A percentile compares a stretch with the other conserved stretches of the same genome.
Evolutionary conservation across 2,797 vertebrate genomes (phyloP).

Genomic region (Bradypodion ventrale): DNA sequence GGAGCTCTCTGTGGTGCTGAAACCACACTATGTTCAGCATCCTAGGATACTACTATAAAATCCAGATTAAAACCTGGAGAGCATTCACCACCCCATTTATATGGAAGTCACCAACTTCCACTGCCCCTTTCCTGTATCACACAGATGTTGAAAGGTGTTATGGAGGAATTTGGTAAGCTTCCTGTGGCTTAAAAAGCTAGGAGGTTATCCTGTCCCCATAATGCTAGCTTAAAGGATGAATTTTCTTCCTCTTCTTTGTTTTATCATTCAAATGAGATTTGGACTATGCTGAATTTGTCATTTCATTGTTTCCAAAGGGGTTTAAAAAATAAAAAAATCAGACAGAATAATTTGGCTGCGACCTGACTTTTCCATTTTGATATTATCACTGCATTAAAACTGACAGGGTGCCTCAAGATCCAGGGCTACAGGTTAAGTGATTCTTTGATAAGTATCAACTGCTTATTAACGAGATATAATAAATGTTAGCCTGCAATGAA

Average conservation of each 20-base stretch:
- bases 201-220: not conserved
- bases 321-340: not conserved
- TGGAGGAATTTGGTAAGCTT: not conserved
- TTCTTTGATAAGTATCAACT: not conserved
- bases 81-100: too few relatives aligned
- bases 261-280: not conserved
- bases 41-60: too few relatives aligned
- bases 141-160: too few relatives aligned
- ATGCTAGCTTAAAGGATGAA: not conserved
- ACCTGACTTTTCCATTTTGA: not conserved
- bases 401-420: not conserved
- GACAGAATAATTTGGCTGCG: fast-evolving
- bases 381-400: not conserved
- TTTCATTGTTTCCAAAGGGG: not conserved
- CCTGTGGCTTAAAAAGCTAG: not conserved
- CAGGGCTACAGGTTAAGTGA: not conserved
- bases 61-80: too few relatives aligned
- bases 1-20: too few relatives aligned
- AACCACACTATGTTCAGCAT: too few relatives aligned
- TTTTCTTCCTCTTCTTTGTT: not conserved
- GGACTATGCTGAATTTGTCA: not conserved
- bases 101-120: too few relatives aligned
- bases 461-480: not conserved
- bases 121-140: too few relatives aligned
- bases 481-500: fast-evolving